These are phyloP conservation scores for Bos taurus DNA, from an alignment of 2,113 vertebrate genomes.

Conservation along the genomic window DNA sequence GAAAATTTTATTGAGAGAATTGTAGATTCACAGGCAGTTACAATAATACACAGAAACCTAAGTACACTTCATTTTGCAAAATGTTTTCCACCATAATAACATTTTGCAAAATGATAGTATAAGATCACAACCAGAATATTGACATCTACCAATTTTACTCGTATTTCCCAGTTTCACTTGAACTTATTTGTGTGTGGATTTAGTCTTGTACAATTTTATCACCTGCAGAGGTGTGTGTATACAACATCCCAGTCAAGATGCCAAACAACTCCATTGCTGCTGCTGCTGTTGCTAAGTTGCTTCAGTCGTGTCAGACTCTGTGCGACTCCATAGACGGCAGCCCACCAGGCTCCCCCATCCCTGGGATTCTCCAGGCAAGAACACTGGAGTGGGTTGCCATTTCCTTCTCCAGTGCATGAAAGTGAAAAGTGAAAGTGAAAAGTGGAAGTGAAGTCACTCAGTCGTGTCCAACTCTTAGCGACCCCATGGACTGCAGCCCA, in stretches of 20 bases:
- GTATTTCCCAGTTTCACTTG: background rate
- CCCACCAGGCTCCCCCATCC: too few relatives aligned
- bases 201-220: background rate
- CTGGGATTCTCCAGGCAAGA: too few relatives aligned
- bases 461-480: too few relatives aligned
- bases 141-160: background rate
- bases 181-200: background rate
- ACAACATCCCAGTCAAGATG: background rate
- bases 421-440: too few relatives aligned
- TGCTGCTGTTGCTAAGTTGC: too few relatives aligned
- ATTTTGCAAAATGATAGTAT: background rate
- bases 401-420: too few relatives aligned
- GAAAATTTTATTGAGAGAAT: background rate
- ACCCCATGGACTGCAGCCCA: too few relatives aligned
- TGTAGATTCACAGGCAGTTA: background rate
- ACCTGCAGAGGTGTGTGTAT: background rate
- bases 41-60: background rate
- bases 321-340: too few relatives aligned
- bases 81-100: background rate
- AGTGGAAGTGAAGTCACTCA: too few relatives aligned
- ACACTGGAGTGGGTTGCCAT: too few relatives aligned
- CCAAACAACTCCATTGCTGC: background rate
- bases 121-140: background rate
- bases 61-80: background rate
- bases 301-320: too few relatives aligned